Evolutionary conservation across 2,113 vertebrate species (phyloP).

Genomic region (Vulpes vulpes): DNA sequence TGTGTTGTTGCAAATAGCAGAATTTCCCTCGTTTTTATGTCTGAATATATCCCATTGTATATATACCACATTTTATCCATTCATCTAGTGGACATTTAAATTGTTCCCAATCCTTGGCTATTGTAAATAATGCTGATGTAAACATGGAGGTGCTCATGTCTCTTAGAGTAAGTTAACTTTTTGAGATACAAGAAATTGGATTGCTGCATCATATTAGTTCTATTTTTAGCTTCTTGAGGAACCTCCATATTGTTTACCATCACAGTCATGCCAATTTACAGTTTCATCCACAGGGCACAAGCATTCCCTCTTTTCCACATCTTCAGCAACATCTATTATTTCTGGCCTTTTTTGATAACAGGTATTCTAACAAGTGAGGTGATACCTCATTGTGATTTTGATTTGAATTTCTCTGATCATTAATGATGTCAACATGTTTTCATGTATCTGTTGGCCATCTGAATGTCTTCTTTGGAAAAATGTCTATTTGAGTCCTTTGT

Average conservation of each 20-base stretch:
- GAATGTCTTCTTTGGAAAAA: neutral
- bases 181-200: neutral
- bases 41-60: neutral
- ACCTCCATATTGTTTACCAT: neutral
- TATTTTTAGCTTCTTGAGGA: neutral
- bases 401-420: neutral
- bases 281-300: neutral
- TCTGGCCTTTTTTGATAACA: neutral
- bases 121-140: neutral
- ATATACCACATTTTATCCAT: neutral
- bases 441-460: neutral
- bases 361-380: neutral
- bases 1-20: neutral
- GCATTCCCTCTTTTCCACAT: neutral
- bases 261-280: neutral
- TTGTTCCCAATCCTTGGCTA: neutral
- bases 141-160: neutral
- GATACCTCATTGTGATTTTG: neutral
- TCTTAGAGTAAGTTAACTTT: conserved; percentile 9
- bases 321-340: neutral
- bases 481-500: neutral
- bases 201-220: neutral
- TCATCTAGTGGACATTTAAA: neutral
- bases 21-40: neutral
- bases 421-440: neutral